Evolutionary conservation across 2,888 invertebrate species (phyloP), one percentile per base, ranked within the genome.

Genomic region (Cataglyphis rosenhaueri): DNA sequence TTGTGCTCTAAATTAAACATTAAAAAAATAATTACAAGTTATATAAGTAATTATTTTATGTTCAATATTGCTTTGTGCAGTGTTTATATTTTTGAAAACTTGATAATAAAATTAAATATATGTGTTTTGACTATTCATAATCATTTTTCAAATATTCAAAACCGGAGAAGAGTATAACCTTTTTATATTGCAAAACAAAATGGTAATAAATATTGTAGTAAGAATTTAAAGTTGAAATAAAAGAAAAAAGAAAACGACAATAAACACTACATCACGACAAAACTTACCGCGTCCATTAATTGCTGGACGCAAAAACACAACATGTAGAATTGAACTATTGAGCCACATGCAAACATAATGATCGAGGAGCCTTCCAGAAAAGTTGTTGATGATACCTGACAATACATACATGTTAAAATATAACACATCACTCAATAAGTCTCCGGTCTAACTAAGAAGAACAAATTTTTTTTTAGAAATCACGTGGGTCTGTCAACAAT

Each of bases 221-320:
- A 68, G 3, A 48, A 61, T 59, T 38, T 78, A 21, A 10, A 61
- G 41, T n/a, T 32, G 32, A 32, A 32, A 32, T 32, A 5, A 6
- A 32, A 10, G 29, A 8, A 29, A 10, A n/a, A n/a, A n/a, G n/a
- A 21, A 78, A 25, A 38, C 10, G 35, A 44, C 15, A 0, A 44
- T n/a, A 9, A 32, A 6, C 35, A 59, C 0, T 78, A 68, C 1
- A 12, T 59, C n/a, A n/a, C 0, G 5, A 21, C 3, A 12, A 74
- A 32, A 8, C 68, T 87, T 89, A 92, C 91, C 85, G 89, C 85
- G 41, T 92, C 92, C 59, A 90, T 12, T 70, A 92, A 86, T 44
- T 85, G 86, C 81, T 92, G 91, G 8, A 88, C 73, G 38, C 88
- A 90, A 35, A 71, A 89, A 48, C 92, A 92, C 6, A 92, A 68